A percentile compares a stretch with the other conserved stretches of the same genome.
These are phyloP conservation scores for Apodemia duryi DNA, from an alignment of 2,888 invertebrate genomes.

Conservation along the genomic window DNA sequence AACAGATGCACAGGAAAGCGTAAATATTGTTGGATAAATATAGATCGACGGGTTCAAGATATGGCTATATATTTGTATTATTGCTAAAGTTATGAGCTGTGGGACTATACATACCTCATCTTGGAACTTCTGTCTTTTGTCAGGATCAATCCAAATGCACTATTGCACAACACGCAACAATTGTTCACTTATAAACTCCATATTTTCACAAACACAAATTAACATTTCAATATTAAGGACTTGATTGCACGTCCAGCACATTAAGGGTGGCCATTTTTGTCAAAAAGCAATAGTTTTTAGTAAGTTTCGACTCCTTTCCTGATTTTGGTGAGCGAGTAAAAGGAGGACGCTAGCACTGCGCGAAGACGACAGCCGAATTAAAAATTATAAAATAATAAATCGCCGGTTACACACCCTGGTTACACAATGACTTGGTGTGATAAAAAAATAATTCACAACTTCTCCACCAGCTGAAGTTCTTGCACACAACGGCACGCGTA, in stretches of 20 bases:
- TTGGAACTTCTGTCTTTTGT: constrained; percentile 70
- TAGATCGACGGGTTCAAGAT: constrained; percentile 57
- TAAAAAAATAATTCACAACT: constrained; percentile 26
- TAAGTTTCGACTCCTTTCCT: constrained; percentile 61
- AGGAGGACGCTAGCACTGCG: constrained; percentile 66
- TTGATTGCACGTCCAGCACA: constrained; percentile 53
- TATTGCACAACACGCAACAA: constrained; percentile 73
- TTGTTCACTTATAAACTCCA: constrained; percentile 74
- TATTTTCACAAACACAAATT: constrained; percentile 63
- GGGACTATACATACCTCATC: constrained; percentile 73
- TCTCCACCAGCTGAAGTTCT: constrained; percentile 31
- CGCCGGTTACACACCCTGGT: constrained; percentile 32
- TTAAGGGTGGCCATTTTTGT: constrained; percentile 73
- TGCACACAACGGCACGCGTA: constrained; percentile 28
- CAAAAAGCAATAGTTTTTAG: constrained; percentile 56
- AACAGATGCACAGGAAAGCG: constrained; percentile 45
- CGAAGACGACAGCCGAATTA: constrained; percentile 42
- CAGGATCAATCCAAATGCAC: constrained; percentile 71
- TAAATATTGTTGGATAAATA: constrained; percentile 58
- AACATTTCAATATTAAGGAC: constrained; percentile 63
- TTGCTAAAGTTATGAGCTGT: constrained; percentile 65
- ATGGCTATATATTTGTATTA: constrained; percentile 64
- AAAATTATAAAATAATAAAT: constrained; percentile 32
- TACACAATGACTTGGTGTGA: constrained; percentile 27
- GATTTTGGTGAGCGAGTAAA: constrained; percentile 58